Evolutionary conservation across 2,888 invertebrate genomes (phyloP).

Genomic region (Pseudoips prasinana): DNA sequence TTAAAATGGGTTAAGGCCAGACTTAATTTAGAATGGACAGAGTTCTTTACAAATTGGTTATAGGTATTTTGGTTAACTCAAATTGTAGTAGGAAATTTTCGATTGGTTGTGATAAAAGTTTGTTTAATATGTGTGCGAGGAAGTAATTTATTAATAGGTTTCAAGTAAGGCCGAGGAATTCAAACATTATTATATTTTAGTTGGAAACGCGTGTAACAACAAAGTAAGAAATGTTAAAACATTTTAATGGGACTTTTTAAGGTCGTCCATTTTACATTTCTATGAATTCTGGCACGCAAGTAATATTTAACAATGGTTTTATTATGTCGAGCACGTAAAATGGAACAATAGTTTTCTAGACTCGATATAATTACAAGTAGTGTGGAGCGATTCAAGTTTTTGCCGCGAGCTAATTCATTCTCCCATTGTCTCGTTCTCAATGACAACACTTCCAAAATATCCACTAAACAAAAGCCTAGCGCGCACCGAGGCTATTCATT

Average conservation of each 20-base stretch:
- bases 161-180: too few relatives aligned
- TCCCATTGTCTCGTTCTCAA: constrained; percentile 50
- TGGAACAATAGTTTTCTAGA: constrained; percentile 19
- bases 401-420: constrained; percentile 28
- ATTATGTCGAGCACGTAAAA: constrained; percentile 10
- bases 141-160: too few relatives aligned
- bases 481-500: constrained; percentile 49
- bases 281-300: constrained; percentile 4
- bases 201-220: too few relatives aligned
- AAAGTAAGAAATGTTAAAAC: too few relatives aligned
- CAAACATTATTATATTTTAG: too few relatives aligned
- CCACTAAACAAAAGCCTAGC: constrained; percentile 57
- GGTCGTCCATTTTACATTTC: not conserved
- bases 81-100: too few relatives aligned
- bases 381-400: constrained; percentile 27
- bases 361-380: constrained; percentile 16
- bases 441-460: constrained; percentile 63
- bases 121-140: too few relatives aligned
- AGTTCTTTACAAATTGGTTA: too few relatives aligned
- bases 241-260: not conserved
- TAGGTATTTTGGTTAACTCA: too few relatives aligned
- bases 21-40: too few relatives aligned
- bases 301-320: constrained; percentile 13
- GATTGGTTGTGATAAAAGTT: too few relatives aligned
- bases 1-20: too few relatives aligned